A percentile compares a stretch with the other conserved stretches of the same genome.
phyloP scores from a whole-genome alignment of 2,113 vertebrate species.

The Megalops atlanticus region DNA sequence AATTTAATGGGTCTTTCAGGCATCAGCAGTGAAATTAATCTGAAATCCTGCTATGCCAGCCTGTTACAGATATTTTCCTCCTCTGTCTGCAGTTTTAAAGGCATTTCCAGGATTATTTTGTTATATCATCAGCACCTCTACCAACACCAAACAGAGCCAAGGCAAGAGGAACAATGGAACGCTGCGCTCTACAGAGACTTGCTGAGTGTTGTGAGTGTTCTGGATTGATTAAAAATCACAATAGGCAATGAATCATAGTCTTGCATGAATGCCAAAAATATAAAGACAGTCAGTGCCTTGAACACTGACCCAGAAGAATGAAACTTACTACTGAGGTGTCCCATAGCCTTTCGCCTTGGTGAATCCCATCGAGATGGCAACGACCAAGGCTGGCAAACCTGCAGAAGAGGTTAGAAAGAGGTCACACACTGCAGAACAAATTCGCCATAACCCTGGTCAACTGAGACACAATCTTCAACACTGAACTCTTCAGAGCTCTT shows the following conservation, averaged over 20 bases:
- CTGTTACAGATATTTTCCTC: background rate
- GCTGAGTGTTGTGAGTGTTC: background rate
- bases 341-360: conserved; percentile 99
- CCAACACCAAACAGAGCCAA: background rate
- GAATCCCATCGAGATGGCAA: conserved; percentile 98
- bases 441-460: background rate
- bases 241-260: background rate
- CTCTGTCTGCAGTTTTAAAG: background rate
- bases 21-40: background rate
- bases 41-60: background rate
- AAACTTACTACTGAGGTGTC: conserved; percentile 94
- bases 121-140: background rate
- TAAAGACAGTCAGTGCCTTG: background rate
- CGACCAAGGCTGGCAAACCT: conserved; percentile 97
- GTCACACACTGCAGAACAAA: background rate
- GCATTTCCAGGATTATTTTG: background rate
- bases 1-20: background rate
- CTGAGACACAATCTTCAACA: no score
- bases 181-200: background rate
- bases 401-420: conserved; percentile 50
- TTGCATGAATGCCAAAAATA: background rate
- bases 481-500: no score
- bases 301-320: conserved; percentile 2
- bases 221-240: background rate
- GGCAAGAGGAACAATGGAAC: background rate